These are phyloP conservation scores for Clarias pachynema DNA, from an alignment of 2,797 vertebrate species.

Conservation along the genomic window DNA sequence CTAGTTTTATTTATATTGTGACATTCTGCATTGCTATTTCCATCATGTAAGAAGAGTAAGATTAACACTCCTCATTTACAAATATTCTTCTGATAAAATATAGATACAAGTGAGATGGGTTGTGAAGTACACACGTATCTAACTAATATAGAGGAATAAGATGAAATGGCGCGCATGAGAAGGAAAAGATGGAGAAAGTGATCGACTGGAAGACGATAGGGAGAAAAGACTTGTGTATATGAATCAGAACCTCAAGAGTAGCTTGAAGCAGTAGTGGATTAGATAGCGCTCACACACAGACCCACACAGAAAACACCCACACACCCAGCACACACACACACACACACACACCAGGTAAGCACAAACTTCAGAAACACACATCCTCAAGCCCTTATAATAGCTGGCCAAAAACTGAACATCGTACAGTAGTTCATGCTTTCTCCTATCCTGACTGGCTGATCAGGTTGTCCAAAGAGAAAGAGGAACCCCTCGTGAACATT, in stretches of 20 bases:
- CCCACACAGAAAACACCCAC: not conserved
- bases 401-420: not conserved
- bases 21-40: constrained; percentile 15
- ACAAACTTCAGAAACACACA: not conserved
- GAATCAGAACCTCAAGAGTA: not conserved
- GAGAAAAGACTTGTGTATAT: not conserved
- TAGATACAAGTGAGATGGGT: constrained; percentile 1
- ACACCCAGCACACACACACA: not conserved
- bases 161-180: not conserved
- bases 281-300: not conserved
- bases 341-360: not conserved
- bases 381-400: constrained; percentile 2
- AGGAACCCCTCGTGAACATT: constrained; percentile 6
- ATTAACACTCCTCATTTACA: not conserved
- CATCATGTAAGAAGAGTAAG: constrained; percentile 4
- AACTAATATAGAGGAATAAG: constrained; percentile 5
- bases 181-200: not conserved
- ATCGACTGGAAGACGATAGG: constrained; percentile 5
- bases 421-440: constrained; percentile 43
- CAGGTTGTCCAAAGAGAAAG: constrained; percentile 69
- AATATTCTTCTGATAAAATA: constrained; percentile 39
- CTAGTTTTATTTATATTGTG: constrained; percentile 8
- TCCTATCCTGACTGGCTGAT: constrained; percentile 75
- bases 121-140: not conserved
- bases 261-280: not conserved